phyloP scores from a whole-genome alignment of 2,888 invertebrate genomes.

The Pemphredon lugubris region DNA sequence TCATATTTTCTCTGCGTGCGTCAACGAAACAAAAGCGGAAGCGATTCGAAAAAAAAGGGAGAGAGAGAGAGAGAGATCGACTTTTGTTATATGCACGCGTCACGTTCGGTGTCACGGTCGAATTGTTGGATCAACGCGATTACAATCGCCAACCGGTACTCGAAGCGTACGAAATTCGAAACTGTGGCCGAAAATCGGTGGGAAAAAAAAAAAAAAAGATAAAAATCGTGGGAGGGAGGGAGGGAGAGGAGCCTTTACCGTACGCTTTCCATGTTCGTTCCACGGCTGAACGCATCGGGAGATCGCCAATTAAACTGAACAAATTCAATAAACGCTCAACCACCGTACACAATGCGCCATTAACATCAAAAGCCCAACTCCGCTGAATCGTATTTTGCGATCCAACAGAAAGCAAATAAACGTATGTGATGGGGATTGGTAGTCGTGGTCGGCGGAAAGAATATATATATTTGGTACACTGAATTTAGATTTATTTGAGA shows the following conservation, averaged over 20 bases:
- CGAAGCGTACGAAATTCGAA: background rate
- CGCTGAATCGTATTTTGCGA: background rate
- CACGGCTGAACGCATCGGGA: background rate
- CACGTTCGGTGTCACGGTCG: slow-evolving; percentile 5
- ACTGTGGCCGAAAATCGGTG: background rate
- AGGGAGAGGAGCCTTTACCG: background rate
- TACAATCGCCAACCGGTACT: slow-evolving; percentile 1
- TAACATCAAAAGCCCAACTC: slow-evolving; percentile 1
- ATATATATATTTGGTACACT: too few relatives aligned
- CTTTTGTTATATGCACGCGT: background rate
- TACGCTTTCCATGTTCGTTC: background rate
- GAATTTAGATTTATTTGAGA: too few relatives aligned
- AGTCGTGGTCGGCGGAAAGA: too few relatives aligned
- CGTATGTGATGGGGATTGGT: too few relatives aligned
- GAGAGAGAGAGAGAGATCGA: background rate
- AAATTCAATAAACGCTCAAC: slow-evolving; percentile 16
- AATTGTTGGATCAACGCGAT: slow-evolving; percentile 10
- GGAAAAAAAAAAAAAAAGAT: slow-evolving; percentile 8
- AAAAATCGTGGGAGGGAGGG: too few relatives aligned
- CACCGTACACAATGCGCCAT: slow-evolving; percentile 3
- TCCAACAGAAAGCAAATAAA: too few relatives aligned
- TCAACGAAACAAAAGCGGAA: too few relatives aligned
- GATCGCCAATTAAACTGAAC: slow-evolving; percentile 13
- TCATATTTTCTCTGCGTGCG: too few relatives aligned
- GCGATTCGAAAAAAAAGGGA: too few relatives aligned